Base-by-base conservation (phyloP, 1,140 invertebrate species). In the Idris sp. region DNA sequence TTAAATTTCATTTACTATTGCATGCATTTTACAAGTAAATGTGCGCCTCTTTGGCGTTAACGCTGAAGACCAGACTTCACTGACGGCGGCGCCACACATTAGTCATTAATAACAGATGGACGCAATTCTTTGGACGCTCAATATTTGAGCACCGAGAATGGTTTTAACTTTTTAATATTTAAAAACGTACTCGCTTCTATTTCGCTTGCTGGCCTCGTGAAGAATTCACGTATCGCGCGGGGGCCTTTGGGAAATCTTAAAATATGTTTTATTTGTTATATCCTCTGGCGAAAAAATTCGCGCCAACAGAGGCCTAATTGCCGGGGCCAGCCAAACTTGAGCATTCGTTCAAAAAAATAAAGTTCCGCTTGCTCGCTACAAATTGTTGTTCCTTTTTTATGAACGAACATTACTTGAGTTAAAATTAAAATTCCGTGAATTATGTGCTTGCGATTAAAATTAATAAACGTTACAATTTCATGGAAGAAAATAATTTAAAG, bases 91-190 rank as follows among this genome's bases (percentile, higher is more conserved):
- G 59, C 31, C 43, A 58, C 68, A 61, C 74, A 72, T 72, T 76
- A 68, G 74, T 71, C 76, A 73, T 81, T 80, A 79, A 81, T 82
- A 81, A 80, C 53, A 28, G 67, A 81, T 69, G 73, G 74, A 75
- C 81, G 81, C 78, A 77, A 81, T 82, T 82, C 78, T 81, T 82
- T 79, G 77, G 69, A 62, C 75, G 67, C 67, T 81, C 73, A 81
- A 82, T 84, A 84, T 83, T 81, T 78, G 77, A 84, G 72, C 38
- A 74, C 69, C 67, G 77, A 71, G 77, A 83, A 82, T 82, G 83
- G 81, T 84, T 84, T 86, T 79, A 77, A 81, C 69, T 81, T 81
- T 81, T 85, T 79, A 83, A 85, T 85, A 83, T 85, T 86, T 86
- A 81, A 86, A 74, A 77, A 71, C n/a, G 54, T 46, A 62, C 74